Evolutionary conservation across 2,797 vertebrate species (phyloP), one percentile per base, ranked within the genome.

Genomic region (Sebastes baramenuke): DNA sequence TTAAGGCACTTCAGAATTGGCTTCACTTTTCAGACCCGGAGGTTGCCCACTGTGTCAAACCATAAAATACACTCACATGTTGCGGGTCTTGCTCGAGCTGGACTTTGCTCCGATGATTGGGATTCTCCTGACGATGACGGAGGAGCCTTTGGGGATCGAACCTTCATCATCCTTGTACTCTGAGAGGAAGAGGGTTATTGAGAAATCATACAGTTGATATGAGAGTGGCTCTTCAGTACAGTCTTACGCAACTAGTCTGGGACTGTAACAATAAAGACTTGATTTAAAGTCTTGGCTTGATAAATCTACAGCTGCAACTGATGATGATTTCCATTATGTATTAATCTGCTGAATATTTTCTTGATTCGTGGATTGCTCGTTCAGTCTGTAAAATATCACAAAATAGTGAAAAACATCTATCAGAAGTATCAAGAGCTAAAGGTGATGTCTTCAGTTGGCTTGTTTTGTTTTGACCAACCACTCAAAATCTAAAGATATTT

Each of bases 71-170:
- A 85, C 90, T 91, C 81, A 95, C 98, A 94, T 96, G 81, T 96
- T 95, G 67, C 94, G 97, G 77, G 95, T 97, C 94, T 98, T 99
- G 95, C 94, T 96, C 36, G 97, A 94, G 77, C 96, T 92, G 64
- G 97, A 94, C 88, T 96, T 98, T 58, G 94, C 96, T 88, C 97
- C 97, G 77, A 94, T 96, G 89, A 97, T 95, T 22, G 98, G 98
- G 89, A 99, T 97, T 86, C 98, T 96, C 93, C 97, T 95, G 73
- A 99, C 96, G 83, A 99, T 98, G 77, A 99, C 97, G 0, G 97
- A 99, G 5, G 97, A 97, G 83, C 98, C 98, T 96, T 97, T 99
- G n/a, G 97, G 95, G 87, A 99, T 98, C 68, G 96, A 91, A 30
- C 95, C 95, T 20, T 92, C 95, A 46, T 98, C 97, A 60, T 97